Percentiles rank a stretch among this genome's conserved stretches.
These are phyloP conservation scores for Meliscaeva auricollis DNA, from an alignment of 2,888 invertebrate genomes.

Conservation along the genomic window DNA sequence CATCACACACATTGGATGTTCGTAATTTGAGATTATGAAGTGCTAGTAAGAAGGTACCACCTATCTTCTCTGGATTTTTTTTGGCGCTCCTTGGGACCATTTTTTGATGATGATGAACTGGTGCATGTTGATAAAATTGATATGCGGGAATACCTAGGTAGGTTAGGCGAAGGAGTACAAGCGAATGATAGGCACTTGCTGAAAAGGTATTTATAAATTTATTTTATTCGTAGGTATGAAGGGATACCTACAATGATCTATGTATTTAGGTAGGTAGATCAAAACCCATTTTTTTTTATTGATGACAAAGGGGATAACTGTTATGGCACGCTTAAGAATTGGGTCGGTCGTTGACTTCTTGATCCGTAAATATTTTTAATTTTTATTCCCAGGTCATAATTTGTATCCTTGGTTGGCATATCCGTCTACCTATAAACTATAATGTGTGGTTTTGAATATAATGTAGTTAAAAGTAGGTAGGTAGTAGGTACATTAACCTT, in stretches of 20 bases:
- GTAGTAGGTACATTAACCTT: too few species aligned
- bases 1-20: not conserved
- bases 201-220: too few species aligned
- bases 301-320: constrained; percentile 22
- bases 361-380: constrained; percentile 25
- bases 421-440: not conserved
- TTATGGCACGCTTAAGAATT: constrained; percentile 31
- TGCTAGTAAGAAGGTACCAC: not conserved
- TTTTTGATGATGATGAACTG: not conserved
- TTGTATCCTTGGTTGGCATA: constrained; percentile 8
- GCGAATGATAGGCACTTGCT: too few species aligned
- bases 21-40: not conserved
- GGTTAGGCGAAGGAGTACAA: too few species aligned
- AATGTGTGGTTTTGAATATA: too few species aligned
- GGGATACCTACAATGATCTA: not conserved
- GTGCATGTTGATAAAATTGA: not conserved
- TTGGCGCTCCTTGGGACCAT: not conserved
- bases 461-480: too few species aligned
- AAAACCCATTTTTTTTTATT: constrained; percentile 6
- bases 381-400: constrained; percentile 24
- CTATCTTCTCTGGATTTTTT: not conserved
- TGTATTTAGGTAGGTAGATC: constrained; percentile 3
- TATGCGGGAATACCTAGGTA: too few species aligned
- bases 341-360: constrained; percentile 35
- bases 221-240: too few species aligned